phyloP scores from a whole-genome alignment of 2,888 invertebrate genomes.

The Mantis religiosa region DNA sequence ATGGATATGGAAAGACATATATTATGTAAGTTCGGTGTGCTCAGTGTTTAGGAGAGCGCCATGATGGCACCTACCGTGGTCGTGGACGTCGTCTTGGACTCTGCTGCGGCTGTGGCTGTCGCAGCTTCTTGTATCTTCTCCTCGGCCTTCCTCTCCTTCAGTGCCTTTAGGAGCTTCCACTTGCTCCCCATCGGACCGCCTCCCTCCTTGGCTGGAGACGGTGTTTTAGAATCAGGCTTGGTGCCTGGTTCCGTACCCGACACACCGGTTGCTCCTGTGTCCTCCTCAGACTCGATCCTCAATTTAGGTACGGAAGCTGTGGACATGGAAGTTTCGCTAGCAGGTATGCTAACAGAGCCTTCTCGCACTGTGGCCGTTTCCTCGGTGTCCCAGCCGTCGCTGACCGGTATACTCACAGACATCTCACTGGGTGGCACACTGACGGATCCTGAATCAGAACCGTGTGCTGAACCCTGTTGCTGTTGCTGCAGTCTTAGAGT shows the following conservation, averaged over 20 bases:
- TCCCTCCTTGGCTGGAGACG: constrained; percentile 37
- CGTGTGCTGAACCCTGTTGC: constrained; percentile 41
- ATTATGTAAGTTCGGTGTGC: no score
- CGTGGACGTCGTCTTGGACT: neutral
- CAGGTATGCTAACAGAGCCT: constrained; percentile 35
- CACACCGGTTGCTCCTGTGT: constrained; percentile 38
- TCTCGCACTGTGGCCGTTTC: constrained; percentile 42
- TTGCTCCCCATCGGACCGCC: constrained; percentile 68
- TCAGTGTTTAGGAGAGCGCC: neutral
- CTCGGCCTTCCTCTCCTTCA: constrained; percentile 86
- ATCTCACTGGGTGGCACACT: constrained; percentile 45
- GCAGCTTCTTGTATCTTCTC: constrained; percentile 71
- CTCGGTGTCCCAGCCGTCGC: constrained; percentile 45
- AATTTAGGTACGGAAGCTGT: neutral
- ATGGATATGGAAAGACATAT: neutral
- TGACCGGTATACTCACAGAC: constrained; percentile 41
- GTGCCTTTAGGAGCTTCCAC: constrained; percentile 85
- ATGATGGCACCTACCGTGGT: constrained; percentile 1
- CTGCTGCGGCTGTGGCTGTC: constrained; percentile 48
- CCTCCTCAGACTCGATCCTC: constrained; percentile 27
- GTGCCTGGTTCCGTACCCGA: constrained; percentile 45
- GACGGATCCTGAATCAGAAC: constrained; percentile 45
- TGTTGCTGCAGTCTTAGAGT: constrained; percentile 41
- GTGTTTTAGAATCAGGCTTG: constrained; percentile 44
- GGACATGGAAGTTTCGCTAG: constrained; percentile 22